Evolutionary conservation across 2,888 invertebrate genomes (phyloP).

Genomic region (Iphiclides podalirius): DNA sequence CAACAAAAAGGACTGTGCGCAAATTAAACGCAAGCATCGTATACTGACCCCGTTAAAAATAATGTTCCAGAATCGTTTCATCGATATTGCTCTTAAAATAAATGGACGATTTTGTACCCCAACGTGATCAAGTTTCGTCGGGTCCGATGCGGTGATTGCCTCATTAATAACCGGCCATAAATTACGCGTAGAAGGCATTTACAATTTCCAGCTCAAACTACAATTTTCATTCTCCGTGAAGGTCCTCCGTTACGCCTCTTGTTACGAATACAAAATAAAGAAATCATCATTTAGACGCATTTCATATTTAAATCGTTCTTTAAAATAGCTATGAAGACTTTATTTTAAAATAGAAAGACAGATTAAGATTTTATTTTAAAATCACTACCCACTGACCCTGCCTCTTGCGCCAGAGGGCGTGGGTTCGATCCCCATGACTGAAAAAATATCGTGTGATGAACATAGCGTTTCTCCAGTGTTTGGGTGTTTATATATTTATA

Average conservation of each 20-base stretch:
- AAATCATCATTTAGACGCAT: too few species aligned
- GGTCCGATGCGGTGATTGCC: slow-evolving; percentile 50
- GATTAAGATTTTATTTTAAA: too few species aligned
- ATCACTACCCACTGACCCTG: too few species aligned
- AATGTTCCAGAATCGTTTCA: slow-evolving; percentile 22
- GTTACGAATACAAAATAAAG: too few species aligned
- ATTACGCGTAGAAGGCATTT: slow-evolving; percentile 35
- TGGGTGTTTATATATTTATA: too few species aligned
- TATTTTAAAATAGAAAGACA: too few species aligned
- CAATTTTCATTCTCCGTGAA: not conserved
- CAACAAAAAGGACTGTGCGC: slow-evolving; percentile 1
- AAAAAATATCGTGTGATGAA: too few species aligned
- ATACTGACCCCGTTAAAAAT: slow-evolving; percentile 25
- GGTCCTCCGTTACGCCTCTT: not conserved
- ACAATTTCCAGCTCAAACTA: not conserved
- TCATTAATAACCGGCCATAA: slow-evolving; percentile 65
- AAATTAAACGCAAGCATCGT: slow-evolving; percentile 19
- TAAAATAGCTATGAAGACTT: too few species aligned
- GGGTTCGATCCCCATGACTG: too few species aligned
- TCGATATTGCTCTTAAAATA: slow-evolving; percentile 51
- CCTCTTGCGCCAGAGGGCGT: too few species aligned
- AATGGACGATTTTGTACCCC: slow-evolving; percentile 33
- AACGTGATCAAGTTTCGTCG: slow-evolving; percentile 48
- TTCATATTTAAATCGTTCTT: too few species aligned
- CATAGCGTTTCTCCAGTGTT: too few species aligned